A percentile compares a stretch with the other conserved stretches of the same genome.
Conservation (phyloP, 2,888 invertebrate genomes). For the Automeris io region DNA sequence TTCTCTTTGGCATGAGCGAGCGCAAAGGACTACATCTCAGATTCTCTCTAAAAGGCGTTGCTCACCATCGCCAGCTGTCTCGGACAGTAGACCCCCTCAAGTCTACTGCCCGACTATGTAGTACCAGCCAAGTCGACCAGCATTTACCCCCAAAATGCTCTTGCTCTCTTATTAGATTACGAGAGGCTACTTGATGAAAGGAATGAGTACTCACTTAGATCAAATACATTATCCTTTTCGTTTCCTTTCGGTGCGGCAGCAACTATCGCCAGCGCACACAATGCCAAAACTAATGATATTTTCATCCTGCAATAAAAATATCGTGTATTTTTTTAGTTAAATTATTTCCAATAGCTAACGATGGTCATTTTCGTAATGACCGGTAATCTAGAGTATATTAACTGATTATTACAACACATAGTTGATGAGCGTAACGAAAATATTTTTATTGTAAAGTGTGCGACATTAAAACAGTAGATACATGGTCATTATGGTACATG, state of each 20-base stretch:
- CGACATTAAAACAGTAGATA: too few species aligned
- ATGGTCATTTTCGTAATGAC: not conserved
- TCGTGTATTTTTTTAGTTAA: not conserved
- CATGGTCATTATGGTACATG: too few species aligned
- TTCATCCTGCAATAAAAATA: conserved; percentile 7
- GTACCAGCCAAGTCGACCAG: too few species aligned
- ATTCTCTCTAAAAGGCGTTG: too few species aligned
- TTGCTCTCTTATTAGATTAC: too few species aligned
- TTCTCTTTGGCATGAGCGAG: too few species aligned
- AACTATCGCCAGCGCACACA: not conserved
- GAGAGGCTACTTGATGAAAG: too few species aligned
- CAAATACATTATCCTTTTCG: not conserved
- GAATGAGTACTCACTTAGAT: conserved; percentile 6
- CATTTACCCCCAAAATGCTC: too few species aligned
- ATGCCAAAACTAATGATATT: conserved; percentile 4
- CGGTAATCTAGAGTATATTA: not conserved
- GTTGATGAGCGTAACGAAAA: not conserved
- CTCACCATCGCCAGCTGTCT: too few species aligned
- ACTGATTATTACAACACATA: not conserved
- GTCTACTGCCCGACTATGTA: too few species aligned
- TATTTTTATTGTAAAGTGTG: not conserved
- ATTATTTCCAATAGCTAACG: not conserved
- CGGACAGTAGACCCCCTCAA: too few species aligned
- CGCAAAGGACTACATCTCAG: too few species aligned
- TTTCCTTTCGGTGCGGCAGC: conserved; percentile 3